These are phyloP conservation scores for Ctenopoma multispine DNA, from an alignment of 2,797 vertebrate species.

Conservation along the genomic window DNA sequence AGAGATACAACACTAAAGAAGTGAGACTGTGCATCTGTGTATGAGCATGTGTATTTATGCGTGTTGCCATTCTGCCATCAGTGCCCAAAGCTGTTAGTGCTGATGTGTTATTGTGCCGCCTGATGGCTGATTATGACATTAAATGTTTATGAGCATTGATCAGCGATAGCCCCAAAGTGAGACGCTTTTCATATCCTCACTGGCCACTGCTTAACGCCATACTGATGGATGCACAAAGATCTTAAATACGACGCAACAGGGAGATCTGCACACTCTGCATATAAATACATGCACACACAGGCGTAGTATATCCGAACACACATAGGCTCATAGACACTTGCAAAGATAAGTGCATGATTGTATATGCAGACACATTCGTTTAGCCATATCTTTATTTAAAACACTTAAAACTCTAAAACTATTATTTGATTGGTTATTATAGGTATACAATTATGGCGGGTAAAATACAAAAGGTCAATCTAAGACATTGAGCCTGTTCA, in stretches of 20 bases:
- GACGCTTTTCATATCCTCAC: slow-evolving; percentile 76
- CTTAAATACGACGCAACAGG: slow-evolving; percentile 65
- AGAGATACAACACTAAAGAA: slow-evolving; percentile 45
- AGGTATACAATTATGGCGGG: background rate
- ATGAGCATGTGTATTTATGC: slow-evolving; percentile 1
- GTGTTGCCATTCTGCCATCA: slow-evolving; percentile 41
- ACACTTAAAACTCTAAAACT: slow-evolving; percentile 11
- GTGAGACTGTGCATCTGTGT: slow-evolving; percentile 24
- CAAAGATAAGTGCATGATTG: slow-evolving; percentile 13
- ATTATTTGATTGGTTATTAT: slow-evolving; percentile 13
- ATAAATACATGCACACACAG: slow-evolving; percentile 47
- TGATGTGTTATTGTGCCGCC: slow-evolving; percentile 73
- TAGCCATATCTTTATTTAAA: slow-evolving; percentile 23
- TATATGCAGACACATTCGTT: slow-evolving; percentile 23
- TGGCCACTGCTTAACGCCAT: slow-evolving; percentile 75
- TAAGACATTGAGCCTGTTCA: background rate
- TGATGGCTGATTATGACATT: slow-evolving; percentile 82
- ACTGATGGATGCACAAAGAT: slow-evolving; percentile 82
- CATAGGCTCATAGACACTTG: slow-evolving; percentile 15
- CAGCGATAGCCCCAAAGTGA: slow-evolving; percentile 71
- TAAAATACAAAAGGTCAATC: slow-evolving; percentile 5
- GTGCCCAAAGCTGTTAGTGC: slow-evolving; percentile 57
- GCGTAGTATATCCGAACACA: slow-evolving; percentile 14
- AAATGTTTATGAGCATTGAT: slow-evolving; percentile 86
- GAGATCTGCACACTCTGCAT: slow-evolving; percentile 57